A percentile compares a stretch with the other conserved stretches of the same genome.
These are phyloP conservation scores for Chrysemys picta DNA, from an alignment of 2,113 vertebrate genomes.

Conservation along the genomic window DNA sequence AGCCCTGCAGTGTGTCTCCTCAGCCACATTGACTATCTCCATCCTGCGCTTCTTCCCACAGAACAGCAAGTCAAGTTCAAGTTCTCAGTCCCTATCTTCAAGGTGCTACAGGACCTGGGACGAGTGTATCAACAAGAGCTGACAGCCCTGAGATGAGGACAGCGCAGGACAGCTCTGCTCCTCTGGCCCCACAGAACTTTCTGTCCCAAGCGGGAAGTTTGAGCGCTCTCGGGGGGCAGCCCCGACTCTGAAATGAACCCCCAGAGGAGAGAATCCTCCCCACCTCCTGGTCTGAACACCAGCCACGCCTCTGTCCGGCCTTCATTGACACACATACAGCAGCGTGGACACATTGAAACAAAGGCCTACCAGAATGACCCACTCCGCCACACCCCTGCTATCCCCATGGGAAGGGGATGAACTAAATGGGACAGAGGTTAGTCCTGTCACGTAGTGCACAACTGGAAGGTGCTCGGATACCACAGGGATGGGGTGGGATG, in stretches of 20 bases:
- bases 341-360: too few relatives aligned
- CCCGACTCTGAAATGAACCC: not conserved
- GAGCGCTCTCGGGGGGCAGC: too few relatives aligned
- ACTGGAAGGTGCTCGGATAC: not conserved
- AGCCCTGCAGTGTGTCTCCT: too few relatives aligned
- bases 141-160: not conserved
- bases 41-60: too few relatives aligned
- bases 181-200: too few relatives aligned
- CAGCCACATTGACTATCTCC: too few relatives aligned
- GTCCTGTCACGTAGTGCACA: not conserved
- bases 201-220: too few relatives aligned
- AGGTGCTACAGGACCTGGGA: not conserved
- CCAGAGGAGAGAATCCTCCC: not conserved
- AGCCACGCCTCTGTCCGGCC: not conserved
- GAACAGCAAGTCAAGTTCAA: too few relatives aligned
- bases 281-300: not conserved
- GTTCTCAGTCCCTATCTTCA: not conserved
- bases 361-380: not conserved
- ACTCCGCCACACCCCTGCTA: not conserved
- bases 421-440: not conserved
- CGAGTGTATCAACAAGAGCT: not conserved
- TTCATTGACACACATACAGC: not conserved
- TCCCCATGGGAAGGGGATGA: not conserved
- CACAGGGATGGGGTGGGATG: too few relatives aligned
- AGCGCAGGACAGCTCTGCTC: not conserved